These are phyloP conservation scores for Phallusia fumigata DNA, from an alignment of 23 tunicate species.

Conservation along the genomic window DNA sequence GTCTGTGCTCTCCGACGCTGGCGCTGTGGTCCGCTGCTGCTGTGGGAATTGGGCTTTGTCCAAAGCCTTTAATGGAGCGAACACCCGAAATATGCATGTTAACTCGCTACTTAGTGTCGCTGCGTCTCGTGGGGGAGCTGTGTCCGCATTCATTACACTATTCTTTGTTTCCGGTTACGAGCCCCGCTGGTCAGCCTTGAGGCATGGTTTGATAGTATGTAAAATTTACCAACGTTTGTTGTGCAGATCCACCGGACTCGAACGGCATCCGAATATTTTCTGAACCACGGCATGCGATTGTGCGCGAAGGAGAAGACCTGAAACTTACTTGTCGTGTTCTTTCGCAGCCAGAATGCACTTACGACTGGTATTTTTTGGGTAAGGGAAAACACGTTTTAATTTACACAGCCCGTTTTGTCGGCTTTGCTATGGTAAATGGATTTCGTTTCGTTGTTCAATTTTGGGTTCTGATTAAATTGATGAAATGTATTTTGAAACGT, in stretches of 20 bases:
- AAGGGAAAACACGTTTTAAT: not conserved
- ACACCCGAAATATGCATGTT: not conserved
- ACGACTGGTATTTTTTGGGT: constrained; percentile 75
- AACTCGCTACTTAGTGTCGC: constrained; percentile 1
- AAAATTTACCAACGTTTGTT: not conserved
- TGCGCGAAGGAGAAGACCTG: constrained; percentile 40
- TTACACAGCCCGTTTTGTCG: too few relatives aligned
- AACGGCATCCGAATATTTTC: constrained; percentile 18
- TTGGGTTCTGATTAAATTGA: too few relatives aligned
- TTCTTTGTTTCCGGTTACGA: too few relatives aligned
- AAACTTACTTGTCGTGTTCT: constrained; percentile 38
- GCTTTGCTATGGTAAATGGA: too few relatives aligned
- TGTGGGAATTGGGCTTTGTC: constrained; percentile 4
- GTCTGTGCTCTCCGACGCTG: too few relatives aligned
- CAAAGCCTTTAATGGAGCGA: not conserved
- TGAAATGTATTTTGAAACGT: too few relatives aligned
- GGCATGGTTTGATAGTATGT: too few relatives aligned
- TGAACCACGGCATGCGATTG: constrained; percentile 26
- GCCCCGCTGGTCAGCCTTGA: too few relatives aligned
- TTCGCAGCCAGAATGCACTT: constrained; percentile 47
- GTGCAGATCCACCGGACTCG: constrained; percentile 38
- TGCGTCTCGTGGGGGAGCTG: not conserved
- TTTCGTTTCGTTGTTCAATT: too few relatives aligned
- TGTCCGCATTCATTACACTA: too few relatives aligned
- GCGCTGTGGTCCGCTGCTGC: not conserved